Evolutionary conservation across 2,888 invertebrate species (phyloP), one percentile per base, ranked within the genome.

Genomic region (Drosophila picticornis): DNA sequence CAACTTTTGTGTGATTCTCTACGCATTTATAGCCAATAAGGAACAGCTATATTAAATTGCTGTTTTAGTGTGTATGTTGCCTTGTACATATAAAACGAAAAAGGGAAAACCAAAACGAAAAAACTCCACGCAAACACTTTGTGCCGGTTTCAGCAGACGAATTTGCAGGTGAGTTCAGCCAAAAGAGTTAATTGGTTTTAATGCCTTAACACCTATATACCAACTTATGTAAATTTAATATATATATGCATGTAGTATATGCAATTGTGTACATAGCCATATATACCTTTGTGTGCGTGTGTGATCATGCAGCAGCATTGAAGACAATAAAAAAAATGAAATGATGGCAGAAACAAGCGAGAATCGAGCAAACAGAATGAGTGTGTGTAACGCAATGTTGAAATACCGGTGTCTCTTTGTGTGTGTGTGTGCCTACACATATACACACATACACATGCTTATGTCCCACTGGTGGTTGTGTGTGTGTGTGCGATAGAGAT

Each of bases 341-440:
- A 63, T 80, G 69, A 78, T 75, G 59, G 62, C 73, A 65, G 52
- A 76, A 77, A 77, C 52, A 70, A 77, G 70, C 57, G 52, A 76
- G 60, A 65, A 65, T 50, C 60, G 32, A 63, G 67, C 74, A 74
- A 72, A 72, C 65, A 56, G 60, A 80, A 80, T 73, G 69, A 74
- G 75, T 72, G 72, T 72, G 80, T 81, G 73, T 79, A 85, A 83
- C 83, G 76, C 81, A 81, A 84, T 77, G 81, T 77, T 73, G 75
- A 81, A 88, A 88, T 88, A 85, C 85, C 85, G 85, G 88, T 85
- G 85, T 81, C 29, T 27, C 67, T 46, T 25, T 61, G 38, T 51
- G 4, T 53, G 25, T 31, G 25, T 32, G 16, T 38, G 36, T 48
- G 25, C 25, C 6, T 25, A 46, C 50, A 31, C 56, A 29, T 50